phyloP scores from a whole-genome alignment of 2,113 vertebrate genomes.

The Pterophyllum scalare region DNA sequence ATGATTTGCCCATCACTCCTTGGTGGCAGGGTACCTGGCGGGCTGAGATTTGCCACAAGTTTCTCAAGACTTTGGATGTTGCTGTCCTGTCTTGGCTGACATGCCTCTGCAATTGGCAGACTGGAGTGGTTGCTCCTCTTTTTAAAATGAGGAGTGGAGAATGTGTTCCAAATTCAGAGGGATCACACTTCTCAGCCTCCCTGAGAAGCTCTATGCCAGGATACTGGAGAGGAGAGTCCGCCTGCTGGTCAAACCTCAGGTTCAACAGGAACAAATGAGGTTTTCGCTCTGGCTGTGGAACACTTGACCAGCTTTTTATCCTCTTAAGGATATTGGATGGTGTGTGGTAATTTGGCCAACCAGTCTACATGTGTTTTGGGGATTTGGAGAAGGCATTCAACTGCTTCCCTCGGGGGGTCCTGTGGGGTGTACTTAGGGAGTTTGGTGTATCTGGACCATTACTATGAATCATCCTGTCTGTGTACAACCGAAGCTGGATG shows the following conservation, averaged over 20 bases:
- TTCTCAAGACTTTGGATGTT: background rate
- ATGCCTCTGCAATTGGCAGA: background rate
- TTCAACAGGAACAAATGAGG: no score
- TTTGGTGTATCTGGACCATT: no score
- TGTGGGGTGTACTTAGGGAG: no score
- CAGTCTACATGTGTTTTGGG: no score
- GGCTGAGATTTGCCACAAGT: background rate
- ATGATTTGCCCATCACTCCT: background rate
- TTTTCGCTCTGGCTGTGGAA: no score
- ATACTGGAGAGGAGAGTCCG: background rate
- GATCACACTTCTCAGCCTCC: background rate
- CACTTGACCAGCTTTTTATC: no score
- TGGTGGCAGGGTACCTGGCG: background rate
- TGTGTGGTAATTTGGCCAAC: no score
- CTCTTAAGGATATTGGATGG: no score
- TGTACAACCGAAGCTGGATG: no score
- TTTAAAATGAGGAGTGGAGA: background rate
- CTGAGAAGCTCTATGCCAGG: background rate
- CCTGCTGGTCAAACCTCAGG: background rate
- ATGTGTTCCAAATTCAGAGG: background rate
- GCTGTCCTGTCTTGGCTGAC: background rate
- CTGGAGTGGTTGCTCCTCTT: background rate
- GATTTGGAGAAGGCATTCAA: no score
- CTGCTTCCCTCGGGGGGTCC: no score
- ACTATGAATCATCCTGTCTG: no score